A percentile compares a stretch with the other conserved stretches of the same genome.
These are phyloP conservation scores for Dioctria rufipes DNA, from an alignment of 2,888 invertebrate genomes.

Conservation along the genomic window DNA sequence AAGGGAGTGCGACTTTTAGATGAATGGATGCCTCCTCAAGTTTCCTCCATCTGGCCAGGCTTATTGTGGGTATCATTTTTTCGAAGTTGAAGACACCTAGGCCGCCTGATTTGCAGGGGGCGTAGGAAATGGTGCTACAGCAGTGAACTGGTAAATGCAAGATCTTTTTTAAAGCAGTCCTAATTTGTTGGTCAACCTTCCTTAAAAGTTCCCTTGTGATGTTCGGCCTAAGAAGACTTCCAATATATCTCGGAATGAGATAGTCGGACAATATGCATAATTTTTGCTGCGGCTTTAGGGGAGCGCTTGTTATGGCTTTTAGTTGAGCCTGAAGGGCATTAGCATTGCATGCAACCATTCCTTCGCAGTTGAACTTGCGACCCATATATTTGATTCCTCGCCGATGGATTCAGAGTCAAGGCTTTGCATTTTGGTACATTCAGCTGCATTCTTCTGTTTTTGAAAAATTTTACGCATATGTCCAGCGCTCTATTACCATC, in stretches of 20 bases:
- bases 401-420: background rate
- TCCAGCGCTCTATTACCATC: too few relatives aligned
- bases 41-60: background rate
- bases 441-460: background rate
- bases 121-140: background rate
- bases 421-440: conserved; percentile 15
- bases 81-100: background rate
- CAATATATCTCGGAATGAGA: background rate
- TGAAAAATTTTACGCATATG: too few relatives aligned
- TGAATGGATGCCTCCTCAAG: background rate
- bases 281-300: background rate
- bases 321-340: too few relatives aligned
- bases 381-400: background rate
- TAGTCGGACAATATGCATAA: background rate
- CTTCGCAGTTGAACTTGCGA: too few relatives aligned
- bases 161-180: background rate
- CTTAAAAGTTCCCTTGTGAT: background rate
- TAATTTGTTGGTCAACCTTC: background rate
- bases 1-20: background rate
- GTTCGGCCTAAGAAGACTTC: background rate
- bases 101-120: background rate
- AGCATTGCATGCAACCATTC: too few relatives aligned
- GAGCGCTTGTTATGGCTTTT: too few relatives aligned
- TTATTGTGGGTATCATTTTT: background rate
- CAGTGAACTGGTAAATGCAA: background rate